Conservation (phyloP, 1,140 invertebrate species). For the Neotoxoptera formosana region DNA sequence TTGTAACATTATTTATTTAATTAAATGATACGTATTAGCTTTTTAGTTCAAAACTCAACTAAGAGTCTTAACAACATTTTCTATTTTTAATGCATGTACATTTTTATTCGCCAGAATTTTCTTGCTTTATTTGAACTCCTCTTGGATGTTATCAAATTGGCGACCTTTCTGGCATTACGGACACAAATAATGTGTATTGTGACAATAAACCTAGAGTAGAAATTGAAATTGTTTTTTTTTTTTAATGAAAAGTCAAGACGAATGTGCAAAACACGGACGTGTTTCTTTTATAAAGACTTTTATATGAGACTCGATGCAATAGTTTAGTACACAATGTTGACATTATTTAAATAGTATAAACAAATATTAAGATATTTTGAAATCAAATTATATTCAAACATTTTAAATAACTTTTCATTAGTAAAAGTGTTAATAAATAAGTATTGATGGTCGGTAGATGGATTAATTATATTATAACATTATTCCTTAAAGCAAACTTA, state of each 20-base stretch:
- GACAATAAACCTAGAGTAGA: neutral
- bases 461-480: neutral
- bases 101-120: neutral
- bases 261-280: neutral
- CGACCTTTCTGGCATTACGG: neutral
- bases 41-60: neutral
- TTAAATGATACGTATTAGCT: neutral
- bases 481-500: neutral
- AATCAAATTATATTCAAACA: neutral
- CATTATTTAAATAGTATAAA: neutral
- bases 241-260: conserved; percentile 9
- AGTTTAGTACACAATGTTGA: neutral
- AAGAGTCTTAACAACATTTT: neutral
- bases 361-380: neutral
- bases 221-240: neutral
- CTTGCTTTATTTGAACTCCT: neutral
- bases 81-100: neutral
- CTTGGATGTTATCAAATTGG: neutral
- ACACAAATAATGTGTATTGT: neutral
- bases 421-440: neutral
- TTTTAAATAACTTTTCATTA: neutral
- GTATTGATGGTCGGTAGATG: neutral
- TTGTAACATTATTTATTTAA: neutral
- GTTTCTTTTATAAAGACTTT: neutral
- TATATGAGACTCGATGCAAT: neutral